Base-by-base conservation (phyloP, 1,140 invertebrate genomes). In the Drosophila prosaltans region DNA sequence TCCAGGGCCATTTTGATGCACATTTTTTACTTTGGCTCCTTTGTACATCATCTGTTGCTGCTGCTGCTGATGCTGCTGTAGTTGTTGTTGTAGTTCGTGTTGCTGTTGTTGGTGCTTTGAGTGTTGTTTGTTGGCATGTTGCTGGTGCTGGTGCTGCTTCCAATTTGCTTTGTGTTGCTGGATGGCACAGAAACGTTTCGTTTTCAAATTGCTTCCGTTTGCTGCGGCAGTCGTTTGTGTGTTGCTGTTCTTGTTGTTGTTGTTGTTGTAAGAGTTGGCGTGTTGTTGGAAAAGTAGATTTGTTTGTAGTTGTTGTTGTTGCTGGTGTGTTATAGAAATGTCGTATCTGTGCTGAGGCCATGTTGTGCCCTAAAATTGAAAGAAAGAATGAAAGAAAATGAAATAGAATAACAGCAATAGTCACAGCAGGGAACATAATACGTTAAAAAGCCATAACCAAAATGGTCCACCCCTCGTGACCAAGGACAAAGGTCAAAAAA, bases 281-380 rank as follows among this genome's bases (percentile, higher is more conserved):
- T 89, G 84, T 83, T 76, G 72, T 78, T 71, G 60, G 59, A 74
- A 78, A 74, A 77, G 65, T 70, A 70, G 78, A 81, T 65, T 74
- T 81, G 69, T 78, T 79, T 72, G 74, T 83, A 71, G 65, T 72
- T 67, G 70, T 73, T 80, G 76, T 78, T 76, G 80, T 75, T 83
- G 75, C 74, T 86, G 86, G 84, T 81, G 84, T 91, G 86, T 85
- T 91, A 89, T 91, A 89, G 88, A 91, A 91, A 91, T 89, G 90
- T 85, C 81, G 90, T 91, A 91, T 91, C 86, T 91, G 86, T 91
- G 90, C 90, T 91, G 90, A 90, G 90, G 90, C 90, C 90, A 91
- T 91, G 90, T 91, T 91, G 90, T 91, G 90, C 90, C 90, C 90
- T 91, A 30, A 48, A 89, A 75, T 57, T 57, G 65, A 45, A 43